Evolutionary conservation across 23 tunicate species (phyloP), one percentile per base, ranked within the genome.

Genomic region (Pegea sp.): DNA sequence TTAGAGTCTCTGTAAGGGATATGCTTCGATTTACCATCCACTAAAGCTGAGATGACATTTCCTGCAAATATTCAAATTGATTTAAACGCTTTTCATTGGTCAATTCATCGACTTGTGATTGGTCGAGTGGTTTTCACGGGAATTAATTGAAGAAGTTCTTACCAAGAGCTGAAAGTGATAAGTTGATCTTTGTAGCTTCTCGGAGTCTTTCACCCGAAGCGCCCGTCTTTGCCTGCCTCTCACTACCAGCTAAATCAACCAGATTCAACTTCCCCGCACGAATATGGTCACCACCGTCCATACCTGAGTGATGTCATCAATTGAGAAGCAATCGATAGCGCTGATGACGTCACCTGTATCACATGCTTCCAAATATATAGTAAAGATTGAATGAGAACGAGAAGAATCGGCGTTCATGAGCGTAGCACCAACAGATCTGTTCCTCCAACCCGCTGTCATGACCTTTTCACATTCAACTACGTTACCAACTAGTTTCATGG

Each of bases 191-290:
- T 13, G 99, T 74, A 18, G 99, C 99, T 68, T 91, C 99, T 68
- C 75, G 78, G 21, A 91, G 62, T 48, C 99, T 44, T 42, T 84
- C 95, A 11, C 99, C 99, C 22, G 99, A 67, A 7, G 99, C 64
- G 0, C 99, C 99, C 5, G 99, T 91, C 68, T 91, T 91, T 22
- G 77, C 61, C 57, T 91, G 99, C 29, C 99, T 49, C 44, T 91
- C 99, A 33, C 96, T 86, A 2, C 99, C 99, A 21, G 99, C 99
- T 25, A 91, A 66, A 71, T 91, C 99, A 25, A 91, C 99, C 60
- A 91, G 61, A 63, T 91, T 89, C 23, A 91, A 42, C 67, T 91
- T 91, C 5, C 98, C 98, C 3, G 84, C 95, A 25, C 95, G 56
- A 8, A 84, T 78, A 57, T 84, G 95, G 42, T 84, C 72, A 11